Base-by-base conservation (phyloP, 2,888 invertebrate genomes). In the Drosophila yooni region DNA sequence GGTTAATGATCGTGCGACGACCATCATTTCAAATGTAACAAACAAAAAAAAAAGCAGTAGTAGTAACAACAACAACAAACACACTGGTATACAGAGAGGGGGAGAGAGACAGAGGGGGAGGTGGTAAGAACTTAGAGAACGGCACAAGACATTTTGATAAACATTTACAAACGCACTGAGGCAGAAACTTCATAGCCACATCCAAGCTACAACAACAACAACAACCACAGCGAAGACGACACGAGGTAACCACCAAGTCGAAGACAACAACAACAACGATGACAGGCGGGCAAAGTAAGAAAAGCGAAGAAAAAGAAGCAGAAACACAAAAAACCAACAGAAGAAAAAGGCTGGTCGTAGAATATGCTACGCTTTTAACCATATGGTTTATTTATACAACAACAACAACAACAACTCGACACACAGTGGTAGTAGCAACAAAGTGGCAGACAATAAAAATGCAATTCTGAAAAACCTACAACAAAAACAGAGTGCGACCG, bases 1-100 rank as follows among this genome's bases (percentile, higher is more conserved):
- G 91, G 91, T 91, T 91, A 91, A 91, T 91, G 91, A 91, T 91
- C 91, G 89, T 89, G 88, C 88, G 89, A 83, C 76, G 74, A 52
- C 52, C 76, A 74, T 66, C 72, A 38, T 72, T 86, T 83, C 81
- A 88, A 91, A 89, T 89, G 91, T 89, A 90, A 88, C 83, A 91
- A 76, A 74, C 68, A 74, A 65, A 67, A 76, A 73, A 73, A 74
- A 70, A 10, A 56, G 36, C 18, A 38, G 13, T 29, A n/a, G 38
- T 56, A 36, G 18, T 27, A 70, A 70, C 70, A 71, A 68, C 69
- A 74, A 61, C 56, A 75, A 72, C 52, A 74, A 58, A 51, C 3
- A 31, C 36, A 57, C 56, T 18, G 38, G 34, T n/a, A 25, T 10
- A 25, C 10, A 46, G 15, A 53, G 33, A 48, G 53, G 13, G 13